phyloP scores from a whole-genome alignment of 2,888 invertebrate species.

The Pseudoips prasinana region DNA sequence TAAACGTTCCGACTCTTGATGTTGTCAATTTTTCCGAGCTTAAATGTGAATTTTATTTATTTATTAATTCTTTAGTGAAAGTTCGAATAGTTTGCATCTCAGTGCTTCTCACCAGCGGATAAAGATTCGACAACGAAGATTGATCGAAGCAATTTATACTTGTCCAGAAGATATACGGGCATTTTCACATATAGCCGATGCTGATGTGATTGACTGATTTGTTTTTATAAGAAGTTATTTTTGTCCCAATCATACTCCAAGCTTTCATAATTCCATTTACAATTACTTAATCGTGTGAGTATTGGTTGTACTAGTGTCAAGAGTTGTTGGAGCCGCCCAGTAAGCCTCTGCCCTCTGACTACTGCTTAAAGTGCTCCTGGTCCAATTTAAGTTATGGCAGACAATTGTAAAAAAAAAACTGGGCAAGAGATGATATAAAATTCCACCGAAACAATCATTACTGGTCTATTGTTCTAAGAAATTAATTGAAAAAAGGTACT shows the following conservation, averaged over 20 bases:
- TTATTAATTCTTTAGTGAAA: constrained; percentile 13
- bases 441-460: no score
- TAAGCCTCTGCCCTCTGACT: no score
- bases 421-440: no score
- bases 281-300: no score
- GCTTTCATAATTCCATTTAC: no score
- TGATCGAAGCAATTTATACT: constrained; percentile 42
- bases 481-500: no score
- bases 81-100: constrained; percentile 13
- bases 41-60: constrained; percentile 29
- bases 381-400: no score
- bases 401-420: no score
- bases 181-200: constrained; percentile 23
- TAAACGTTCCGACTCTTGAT: constrained; percentile 8
- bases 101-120: constrained; percentile 9
- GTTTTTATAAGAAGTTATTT: constrained; percentile 10
- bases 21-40: background rate
- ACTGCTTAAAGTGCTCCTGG: no score
- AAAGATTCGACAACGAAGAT: constrained; percentile 40
- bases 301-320: no score
- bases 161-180: constrained; percentile 23
- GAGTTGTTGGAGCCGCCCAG: no score
- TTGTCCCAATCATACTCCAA: constrained; percentile 7
- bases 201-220: constrained; percentile 27
- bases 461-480: no score